phyloP scores from a whole-genome alignment of 2,113 vertebrate species.

The Apteryx owenii region DNA sequence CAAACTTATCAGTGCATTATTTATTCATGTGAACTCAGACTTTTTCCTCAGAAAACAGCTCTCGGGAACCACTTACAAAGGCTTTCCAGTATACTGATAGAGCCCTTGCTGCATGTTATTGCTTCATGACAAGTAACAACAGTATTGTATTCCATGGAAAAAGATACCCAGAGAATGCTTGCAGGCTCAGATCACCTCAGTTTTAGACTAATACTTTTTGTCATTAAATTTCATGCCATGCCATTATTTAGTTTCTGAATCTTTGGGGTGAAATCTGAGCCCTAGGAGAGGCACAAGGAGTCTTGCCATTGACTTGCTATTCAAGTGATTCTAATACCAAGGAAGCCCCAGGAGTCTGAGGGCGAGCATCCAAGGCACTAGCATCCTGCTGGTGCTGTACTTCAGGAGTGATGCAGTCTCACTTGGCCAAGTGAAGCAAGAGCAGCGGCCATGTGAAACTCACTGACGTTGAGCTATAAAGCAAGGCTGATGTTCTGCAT shows the following conservation, averaged over 20 bases:
- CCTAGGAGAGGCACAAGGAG: neutral
- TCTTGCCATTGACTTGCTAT: neutral
- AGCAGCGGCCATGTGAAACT: neutral
- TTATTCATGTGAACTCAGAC: conserved; percentile 26
- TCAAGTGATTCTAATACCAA: neutral
- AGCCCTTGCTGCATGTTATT: neutral
- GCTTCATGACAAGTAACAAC: neutral
- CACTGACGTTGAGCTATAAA: neutral
- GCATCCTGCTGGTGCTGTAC: neutral
- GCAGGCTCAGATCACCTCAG: neutral
- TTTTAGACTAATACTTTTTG: neutral
- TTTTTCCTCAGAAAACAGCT: neutral
- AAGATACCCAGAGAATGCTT: neutral
- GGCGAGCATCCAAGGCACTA: neutral
- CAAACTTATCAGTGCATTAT: neutral
- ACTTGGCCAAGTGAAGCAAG: neutral
- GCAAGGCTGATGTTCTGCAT: neutral
- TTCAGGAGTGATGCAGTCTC: neutral
- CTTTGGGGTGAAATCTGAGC: neutral
- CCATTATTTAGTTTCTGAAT: neutral
- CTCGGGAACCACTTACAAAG: neutral
- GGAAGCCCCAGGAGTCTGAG: neutral
- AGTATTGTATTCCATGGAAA: neutral
- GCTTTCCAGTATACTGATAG: neutral
- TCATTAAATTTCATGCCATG: neutral